Evolutionary conservation across 1,140 invertebrate genomes (phyloP).

Genomic region (Drosophila parabipectinata): DNA sequence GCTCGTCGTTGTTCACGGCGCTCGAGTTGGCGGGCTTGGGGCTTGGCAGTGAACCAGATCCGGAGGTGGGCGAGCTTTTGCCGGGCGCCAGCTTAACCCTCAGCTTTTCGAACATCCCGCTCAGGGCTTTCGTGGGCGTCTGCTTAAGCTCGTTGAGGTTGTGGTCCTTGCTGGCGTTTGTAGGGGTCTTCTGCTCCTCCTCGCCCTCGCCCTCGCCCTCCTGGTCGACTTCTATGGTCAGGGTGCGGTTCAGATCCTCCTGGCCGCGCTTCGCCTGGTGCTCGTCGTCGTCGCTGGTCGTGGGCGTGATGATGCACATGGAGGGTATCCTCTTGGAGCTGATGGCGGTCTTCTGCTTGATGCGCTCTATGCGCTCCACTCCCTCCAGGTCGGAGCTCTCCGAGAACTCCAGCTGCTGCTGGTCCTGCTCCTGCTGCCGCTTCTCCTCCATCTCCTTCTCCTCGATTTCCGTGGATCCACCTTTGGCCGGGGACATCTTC

Average conservation of each 20-base stretch:
- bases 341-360: constrained; percentile 93
- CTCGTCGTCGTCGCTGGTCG: constrained; percentile 93
- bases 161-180: constrained; percentile 70
- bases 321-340: constrained; percentile 94
- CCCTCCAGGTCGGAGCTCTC: constrained; percentile 94
- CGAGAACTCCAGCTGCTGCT: constrained; percentile 86
- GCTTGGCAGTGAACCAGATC: constrained; percentile 21
- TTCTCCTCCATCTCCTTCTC: constrained; percentile 28
- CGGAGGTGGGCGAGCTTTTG: constrained; percentile 85
- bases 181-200: constrained; percentile 61
- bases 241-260: constrained; percentile 65
- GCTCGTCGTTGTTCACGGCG: constrained; percentile 77
- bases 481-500: constrained; percentile 37
- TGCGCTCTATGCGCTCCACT: constrained; percentile 92
- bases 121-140: constrained; percentile 85
- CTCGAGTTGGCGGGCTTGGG: constrained; percentile 58
- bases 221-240: constrained; percentile 60
- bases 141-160: constrained; percentile 79
- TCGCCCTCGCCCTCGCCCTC: constrained; percentile 20
- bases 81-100: constrained; percentile 86
- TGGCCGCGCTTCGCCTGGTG: constrained; percentile 76
- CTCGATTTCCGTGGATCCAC: constrained; percentile 25
- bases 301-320: constrained; percentile 95
- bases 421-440: constrained; percentile 33
- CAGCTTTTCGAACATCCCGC: constrained; percentile 87